Percentiles rank a stretch among this genome's conserved stretches.
phyloP scores from a whole-genome alignment of 2,797 vertebrate species.

The Clarias pachynema region DNA sequence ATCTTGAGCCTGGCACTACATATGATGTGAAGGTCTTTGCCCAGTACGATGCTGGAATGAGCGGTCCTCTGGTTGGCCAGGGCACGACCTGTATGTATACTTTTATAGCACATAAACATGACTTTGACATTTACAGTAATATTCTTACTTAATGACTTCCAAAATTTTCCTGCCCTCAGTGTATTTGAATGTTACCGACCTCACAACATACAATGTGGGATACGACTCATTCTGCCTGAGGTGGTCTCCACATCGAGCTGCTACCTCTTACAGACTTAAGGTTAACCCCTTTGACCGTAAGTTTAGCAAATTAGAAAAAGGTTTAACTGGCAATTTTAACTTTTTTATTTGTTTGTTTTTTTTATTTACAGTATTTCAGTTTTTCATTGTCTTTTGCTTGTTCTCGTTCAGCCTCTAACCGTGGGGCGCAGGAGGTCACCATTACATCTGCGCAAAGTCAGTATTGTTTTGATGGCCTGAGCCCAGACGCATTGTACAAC shows the following conservation, averaged over 20 bases:
- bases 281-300: constrained; percentile 87
- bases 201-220: constrained; percentile 87
- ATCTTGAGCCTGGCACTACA: constrained; percentile 90
- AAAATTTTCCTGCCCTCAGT: constrained; percentile 72
- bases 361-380: not conserved
- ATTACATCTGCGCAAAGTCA: constrained; percentile 86
- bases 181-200: constrained; percentile 91
- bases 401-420: constrained; percentile 50
- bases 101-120: not conserved
- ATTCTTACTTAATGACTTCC: not conserved
- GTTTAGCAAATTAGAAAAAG: constrained; percentile 44
- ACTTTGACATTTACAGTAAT: not conserved
- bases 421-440: constrained; percentile 91
- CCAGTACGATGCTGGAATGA: constrained; percentile 89
- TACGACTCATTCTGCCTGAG: constrained; percentile 89
- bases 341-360: not conserved
- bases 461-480: constrained; percentile 89
- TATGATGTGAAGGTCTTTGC: constrained; percentile 93
- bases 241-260: constrained; percentile 91
- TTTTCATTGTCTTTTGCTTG: constrained; percentile 11
- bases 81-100: constrained; percentile 90
- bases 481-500: constrained; percentile 86
- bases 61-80: constrained; percentile 84
- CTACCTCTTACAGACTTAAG: constrained; percentile 95
- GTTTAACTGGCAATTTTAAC: not conserved